Evolutionary conservation across 1,140 invertebrate genomes (phyloP).

Genomic region (Drosophila burlai): DNA sequence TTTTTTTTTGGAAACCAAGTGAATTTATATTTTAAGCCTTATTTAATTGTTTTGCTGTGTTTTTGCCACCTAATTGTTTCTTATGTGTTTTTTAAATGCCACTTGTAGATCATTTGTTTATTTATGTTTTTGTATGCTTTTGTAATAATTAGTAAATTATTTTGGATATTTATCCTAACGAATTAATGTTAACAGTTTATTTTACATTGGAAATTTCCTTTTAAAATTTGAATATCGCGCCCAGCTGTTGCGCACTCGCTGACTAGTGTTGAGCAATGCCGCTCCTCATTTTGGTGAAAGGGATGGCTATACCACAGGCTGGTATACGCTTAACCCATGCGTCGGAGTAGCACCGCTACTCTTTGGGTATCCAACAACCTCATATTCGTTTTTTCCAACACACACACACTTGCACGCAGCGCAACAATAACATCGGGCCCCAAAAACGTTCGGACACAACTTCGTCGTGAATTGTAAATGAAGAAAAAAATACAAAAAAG

Average conservation of each 20-base stretch:
- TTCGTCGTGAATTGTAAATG: conserved; percentile 81
- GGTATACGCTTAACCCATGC: background rate
- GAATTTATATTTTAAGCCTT: background rate
- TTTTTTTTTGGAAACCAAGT: background rate
- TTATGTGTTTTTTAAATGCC: background rate
- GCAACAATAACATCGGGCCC: conserved; percentile 71
- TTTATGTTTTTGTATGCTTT: conserved; percentile 3
- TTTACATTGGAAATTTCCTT: background rate
- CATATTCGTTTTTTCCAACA: conserved; percentile 44
- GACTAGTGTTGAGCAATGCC: conserved; percentile 33
- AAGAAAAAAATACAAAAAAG: conserved; percentile 68
- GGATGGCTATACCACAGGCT: conserved; percentile 16
- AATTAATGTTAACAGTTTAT: background rate
- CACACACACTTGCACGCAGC: conserved; percentile 57
- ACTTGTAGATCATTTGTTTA: background rate
- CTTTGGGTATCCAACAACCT: conserved; percentile 2
- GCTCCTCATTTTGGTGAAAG: background rate
- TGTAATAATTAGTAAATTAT: conserved; percentile 1
- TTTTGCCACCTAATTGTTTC: background rate
- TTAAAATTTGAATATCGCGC: conserved; percentile 24
- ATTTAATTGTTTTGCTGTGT: background rate
- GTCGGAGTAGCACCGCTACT: conserved; percentile 45
- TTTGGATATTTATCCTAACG: background rate
- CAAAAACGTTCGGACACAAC: conserved; percentile 67
- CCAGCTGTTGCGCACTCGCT: conserved; percentile 27